Evolutionary conservation across 2,797 vertebrate species (phyloP).

Genomic region (Oreochromis grahami): DNA sequence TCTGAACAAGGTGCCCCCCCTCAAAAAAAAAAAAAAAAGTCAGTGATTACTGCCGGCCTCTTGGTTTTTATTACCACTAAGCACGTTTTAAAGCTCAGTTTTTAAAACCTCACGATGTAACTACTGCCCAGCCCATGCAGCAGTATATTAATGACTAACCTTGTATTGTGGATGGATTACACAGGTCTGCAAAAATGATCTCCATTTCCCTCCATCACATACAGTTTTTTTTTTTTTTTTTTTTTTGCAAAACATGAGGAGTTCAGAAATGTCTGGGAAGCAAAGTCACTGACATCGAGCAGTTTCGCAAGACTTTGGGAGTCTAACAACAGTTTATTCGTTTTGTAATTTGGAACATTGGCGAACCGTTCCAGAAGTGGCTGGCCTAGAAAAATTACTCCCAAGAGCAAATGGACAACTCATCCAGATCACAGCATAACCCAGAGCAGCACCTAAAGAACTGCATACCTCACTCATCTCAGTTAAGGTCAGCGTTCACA

Average conservation of each 20-base stretch:
- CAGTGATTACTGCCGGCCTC: accelerated
- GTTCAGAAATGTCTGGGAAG: not conserved
- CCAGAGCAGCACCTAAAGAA: not conserved
- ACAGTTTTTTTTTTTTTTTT: not conserved
- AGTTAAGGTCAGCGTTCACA: not conserved
- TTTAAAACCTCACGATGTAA: not conserved
- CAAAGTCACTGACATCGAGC: not conserved
- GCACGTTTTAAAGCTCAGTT: not conserved
- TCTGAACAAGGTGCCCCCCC: too few species aligned
- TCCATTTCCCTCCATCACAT: accelerated
- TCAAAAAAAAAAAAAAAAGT: accelerated
- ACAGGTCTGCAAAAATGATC: not conserved
- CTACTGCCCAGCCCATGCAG: not conserved
- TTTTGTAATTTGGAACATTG: not conserved
- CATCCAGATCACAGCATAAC: not conserved
- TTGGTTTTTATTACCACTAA: not conserved
- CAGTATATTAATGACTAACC: not conserved
- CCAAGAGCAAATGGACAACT: not conserved
- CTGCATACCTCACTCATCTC: not conserved
- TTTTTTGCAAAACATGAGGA: not conserved
- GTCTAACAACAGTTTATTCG: not conserved
- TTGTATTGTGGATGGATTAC: not conserved
- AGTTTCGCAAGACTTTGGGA: not conserved
- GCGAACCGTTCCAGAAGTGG: not conserved
- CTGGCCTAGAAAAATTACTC: not conserved